Evolutionary conservation across 2,113 vertebrate species (phyloP).

Genomic region (Oryzias woworae): DNA sequence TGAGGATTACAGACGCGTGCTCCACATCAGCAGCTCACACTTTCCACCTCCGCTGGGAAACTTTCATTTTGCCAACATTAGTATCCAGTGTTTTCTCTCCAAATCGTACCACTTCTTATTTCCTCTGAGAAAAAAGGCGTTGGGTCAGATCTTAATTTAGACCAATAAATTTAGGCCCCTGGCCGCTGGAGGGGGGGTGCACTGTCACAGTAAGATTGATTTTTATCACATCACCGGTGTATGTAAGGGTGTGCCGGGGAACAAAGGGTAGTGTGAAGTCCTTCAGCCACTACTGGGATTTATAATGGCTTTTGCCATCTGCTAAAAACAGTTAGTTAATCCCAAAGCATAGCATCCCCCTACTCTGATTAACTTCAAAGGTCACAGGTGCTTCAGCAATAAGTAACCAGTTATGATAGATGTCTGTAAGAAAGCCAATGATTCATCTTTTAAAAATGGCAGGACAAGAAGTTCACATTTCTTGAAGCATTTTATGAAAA

Average conservation of each 20-base stretch:
- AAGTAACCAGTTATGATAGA: conserved; percentile 68
- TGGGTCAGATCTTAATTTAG: conserved; percentile 72
- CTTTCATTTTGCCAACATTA: conserved; percentile 33
- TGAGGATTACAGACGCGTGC: conserved; percentile 10
- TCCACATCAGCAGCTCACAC: conserved; percentile 20
- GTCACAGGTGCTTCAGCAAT: conserved; percentile 53
- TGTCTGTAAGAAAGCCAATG: conserved; percentile 49
- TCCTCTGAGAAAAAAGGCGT: conserved; percentile 58
- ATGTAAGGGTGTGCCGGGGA: conserved; percentile 42
- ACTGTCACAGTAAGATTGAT: conserved; percentile 76
- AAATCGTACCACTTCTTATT: conserved; percentile 46
- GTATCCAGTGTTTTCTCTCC: conserved; percentile 35
- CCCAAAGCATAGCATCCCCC: conserved; percentile 50
- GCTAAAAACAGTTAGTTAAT: conserved; percentile 64
- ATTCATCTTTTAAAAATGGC: conserved; percentile 50
- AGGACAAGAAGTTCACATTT: conserved; percentile 20
- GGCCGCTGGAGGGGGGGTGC: conserved; percentile 59
- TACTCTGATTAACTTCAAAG: conserved; percentile 64
- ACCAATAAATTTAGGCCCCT: conserved; percentile 59
- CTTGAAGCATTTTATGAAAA: conserved; percentile 21
- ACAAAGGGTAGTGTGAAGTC: conserved; percentile 44
- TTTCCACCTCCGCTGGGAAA: conserved; percentile 27
- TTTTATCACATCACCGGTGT: conserved; percentile 59
- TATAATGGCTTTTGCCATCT: conserved; percentile 68
- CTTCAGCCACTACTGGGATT: conserved; percentile 48